Evolutionary conservation across 2,797 vertebrate genomes (phyloP).

Genomic region (Chaenodraco wilsoni): DNA sequence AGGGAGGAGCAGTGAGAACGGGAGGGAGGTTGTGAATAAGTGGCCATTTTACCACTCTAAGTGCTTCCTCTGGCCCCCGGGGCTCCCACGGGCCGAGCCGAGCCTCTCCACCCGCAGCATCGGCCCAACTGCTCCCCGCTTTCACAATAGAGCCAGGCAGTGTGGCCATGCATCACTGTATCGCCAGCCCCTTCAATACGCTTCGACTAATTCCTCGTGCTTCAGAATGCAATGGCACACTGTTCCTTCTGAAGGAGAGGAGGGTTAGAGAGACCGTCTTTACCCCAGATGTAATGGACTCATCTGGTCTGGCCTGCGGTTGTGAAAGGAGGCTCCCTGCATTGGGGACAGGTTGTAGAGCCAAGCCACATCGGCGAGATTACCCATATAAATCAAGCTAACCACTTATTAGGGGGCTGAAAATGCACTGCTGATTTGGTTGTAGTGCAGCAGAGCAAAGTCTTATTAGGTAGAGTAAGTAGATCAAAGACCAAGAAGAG

Average conservation of each 20-base stretch:
- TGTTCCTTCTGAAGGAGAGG: conserved; percentile 62
- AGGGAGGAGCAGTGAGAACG: conserved; percentile 69
- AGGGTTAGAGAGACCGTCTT: conserved; percentile 69
- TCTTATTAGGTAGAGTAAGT: conserved; percentile 86
- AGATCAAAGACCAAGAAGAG: conserved; percentile 82
- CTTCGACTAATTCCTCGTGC: conserved; percentile 68
- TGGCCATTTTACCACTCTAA: conserved; percentile 82
- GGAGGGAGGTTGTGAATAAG: conserved; percentile 78
- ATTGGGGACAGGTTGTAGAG: conserved; percentile 69
- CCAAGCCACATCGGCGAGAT: conserved; percentile 69
- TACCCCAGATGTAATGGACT: conserved; percentile 73
- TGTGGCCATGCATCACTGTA: conserved; percentile 77
- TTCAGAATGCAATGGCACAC: conserved; percentile 55
- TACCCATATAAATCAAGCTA: conserved; percentile 85
- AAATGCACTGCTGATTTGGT: conserved; percentile 86
- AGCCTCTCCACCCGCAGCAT: conserved; percentile 61
- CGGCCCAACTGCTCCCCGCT: conserved; percentile 57
- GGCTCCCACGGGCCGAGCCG: conserved; percentile 65
- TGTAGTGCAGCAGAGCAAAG: conserved; percentile 81
- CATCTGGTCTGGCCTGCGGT: conserved; percentile 71
- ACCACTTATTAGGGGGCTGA: conserved; percentile 82
- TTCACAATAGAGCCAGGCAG: conserved; percentile 72
- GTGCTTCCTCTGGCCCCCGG: conserved; percentile 76
- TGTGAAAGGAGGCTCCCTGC: conserved; percentile 65
- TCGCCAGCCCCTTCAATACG: conserved; percentile 68